phyloP scores from a whole-genome alignment of 2,888 invertebrate species.

The Saturnia pavonia region DNA sequence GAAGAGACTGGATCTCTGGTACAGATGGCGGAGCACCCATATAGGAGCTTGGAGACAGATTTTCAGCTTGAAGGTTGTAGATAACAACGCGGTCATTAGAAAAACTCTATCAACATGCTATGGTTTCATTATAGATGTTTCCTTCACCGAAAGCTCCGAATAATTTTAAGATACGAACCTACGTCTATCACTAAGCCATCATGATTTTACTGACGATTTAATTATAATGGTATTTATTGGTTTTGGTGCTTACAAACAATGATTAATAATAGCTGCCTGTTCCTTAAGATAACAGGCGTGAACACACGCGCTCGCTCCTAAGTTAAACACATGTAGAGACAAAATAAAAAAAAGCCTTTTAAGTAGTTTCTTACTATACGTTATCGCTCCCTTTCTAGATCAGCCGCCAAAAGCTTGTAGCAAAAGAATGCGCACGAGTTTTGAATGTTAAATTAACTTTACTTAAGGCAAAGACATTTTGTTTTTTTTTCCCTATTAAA shows the following conservation, averaged over 20 bases:
- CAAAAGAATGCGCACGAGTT: constrained; percentile 54
- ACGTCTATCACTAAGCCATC: no score
- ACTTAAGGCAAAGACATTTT: constrained; percentile 42
- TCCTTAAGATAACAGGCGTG: constrained; percentile 2
- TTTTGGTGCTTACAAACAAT: neutral
- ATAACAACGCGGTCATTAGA: no score
- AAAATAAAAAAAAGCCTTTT: constrained; percentile 8
- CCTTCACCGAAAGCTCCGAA: no score
- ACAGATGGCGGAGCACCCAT: no score
- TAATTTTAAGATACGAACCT: no score
- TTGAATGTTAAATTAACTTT: constrained; percentile 55
- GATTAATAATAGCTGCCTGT: neutral
- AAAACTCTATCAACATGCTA: no score
- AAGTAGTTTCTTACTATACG: constrained; percentile 3
- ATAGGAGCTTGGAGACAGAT: no score
- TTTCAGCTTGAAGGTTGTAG: no score
- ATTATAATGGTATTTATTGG: neutral
- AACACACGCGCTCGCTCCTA: constrained; percentile 6
- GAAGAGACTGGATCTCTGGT: no score
- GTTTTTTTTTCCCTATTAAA: neutral
- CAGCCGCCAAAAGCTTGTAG: constrained; percentile 35
- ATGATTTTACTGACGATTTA: neutral
- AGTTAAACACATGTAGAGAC: neutral
- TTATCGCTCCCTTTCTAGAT: constrained; percentile 23
- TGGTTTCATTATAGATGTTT: no score